Evolutionary conservation across 2,797 vertebrate species (phyloP), one percentile per base, ranked within the genome.

Genomic region (Cossypha caffra): DNA sequence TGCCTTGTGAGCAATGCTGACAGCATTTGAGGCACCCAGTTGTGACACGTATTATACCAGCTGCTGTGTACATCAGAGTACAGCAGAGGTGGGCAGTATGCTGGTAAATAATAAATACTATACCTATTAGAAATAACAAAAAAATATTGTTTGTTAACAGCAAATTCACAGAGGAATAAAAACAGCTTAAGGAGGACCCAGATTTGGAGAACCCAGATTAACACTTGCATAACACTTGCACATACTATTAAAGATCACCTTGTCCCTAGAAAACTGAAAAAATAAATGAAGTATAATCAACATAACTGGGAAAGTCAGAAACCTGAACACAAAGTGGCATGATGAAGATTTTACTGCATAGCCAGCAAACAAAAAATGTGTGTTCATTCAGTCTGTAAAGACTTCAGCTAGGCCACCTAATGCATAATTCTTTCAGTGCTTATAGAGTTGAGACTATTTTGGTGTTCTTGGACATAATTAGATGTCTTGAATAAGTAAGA

Each of bases 11-110:
- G 18, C 18, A 38, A 29, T 33, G 13, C 33, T 13, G 33, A 29
- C 33, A 82, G 19, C n/a, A 43, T 24, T 42, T 62, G 43, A 50
- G 26, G 45, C 23, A 68, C 9, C 10, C 20, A 40, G 25, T 14
- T 8, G 3, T 11, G 19, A 21, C 1, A 4, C 0, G 1, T 5
- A 16, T 71, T 47, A 20, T 15, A 52, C 6, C 8, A 59, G 21
- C 21, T 55, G 37, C 45, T 59, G 19, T 43, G 21, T 31, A 31
- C n/a, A 61, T 57, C 4, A 4, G 28, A 86, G 73, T 11, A 59
- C 33, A 55, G 25, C 42, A 69, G 7, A 71, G 7, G 3, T 11
- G 3, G 33, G 11, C 7, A 67, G 28, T 31, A 54, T 40, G 40
- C 47, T 64, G 4, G 29, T 68, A 47, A 52, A 72, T 6, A 50